Percentiles rank a stretch among this genome's conserved stretches.
Conservation (phyloP, 2,797 vertebrate genomes). For the Sebastes variabilis region DNA sequence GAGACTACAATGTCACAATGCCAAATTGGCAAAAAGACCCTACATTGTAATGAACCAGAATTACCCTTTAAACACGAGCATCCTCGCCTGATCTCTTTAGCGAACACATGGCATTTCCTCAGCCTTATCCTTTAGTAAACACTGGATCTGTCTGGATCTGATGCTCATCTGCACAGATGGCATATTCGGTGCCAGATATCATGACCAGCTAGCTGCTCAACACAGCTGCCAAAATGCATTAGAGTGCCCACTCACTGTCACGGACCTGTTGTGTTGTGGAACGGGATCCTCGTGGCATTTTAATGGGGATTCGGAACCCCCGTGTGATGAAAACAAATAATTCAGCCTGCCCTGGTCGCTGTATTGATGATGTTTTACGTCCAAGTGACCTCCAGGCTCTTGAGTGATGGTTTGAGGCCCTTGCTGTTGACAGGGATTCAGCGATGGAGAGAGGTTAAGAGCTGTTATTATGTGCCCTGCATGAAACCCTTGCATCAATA, state of each 20-base stretch:
- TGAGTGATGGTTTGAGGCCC: conserved; percentile 35
- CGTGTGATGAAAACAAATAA: conserved; percentile 45
- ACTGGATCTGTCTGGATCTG: conserved; percentile 26
- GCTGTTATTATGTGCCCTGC: conserved; percentile 55
- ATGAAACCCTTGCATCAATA: conserved; percentile 64
- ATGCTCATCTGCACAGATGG: conserved; percentile 67
- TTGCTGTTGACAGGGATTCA: conserved; percentile 40
- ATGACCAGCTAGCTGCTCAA: conserved; percentile 46
- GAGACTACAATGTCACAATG: neutral
- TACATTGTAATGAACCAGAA: neutral
- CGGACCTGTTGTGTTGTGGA: conserved; percentile 38
- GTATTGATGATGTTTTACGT: conserved; percentile 54
- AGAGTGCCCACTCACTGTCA: conserved; percentile 48
- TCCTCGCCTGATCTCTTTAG: conserved; percentile 3
- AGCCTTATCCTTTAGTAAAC: conserved; percentile 20
- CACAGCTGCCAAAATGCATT: conserved; percentile 49
- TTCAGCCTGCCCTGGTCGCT: conserved; percentile 13
- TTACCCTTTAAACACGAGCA: neutral
- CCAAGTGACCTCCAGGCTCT: conserved; percentile 40
- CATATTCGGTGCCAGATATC: conserved; percentile 50
- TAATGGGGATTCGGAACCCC: conserved; percentile 29
- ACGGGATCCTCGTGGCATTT: conserved; percentile 46
- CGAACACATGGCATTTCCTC: neutral
- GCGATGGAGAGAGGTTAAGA: conserved; percentile 54
- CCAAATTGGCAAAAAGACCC: neutral